These are phyloP conservation scores for Nothobranchius kuhntae DNA, from an alignment of 2,113 vertebrate genomes.

Conservation along the genomic window DNA sequence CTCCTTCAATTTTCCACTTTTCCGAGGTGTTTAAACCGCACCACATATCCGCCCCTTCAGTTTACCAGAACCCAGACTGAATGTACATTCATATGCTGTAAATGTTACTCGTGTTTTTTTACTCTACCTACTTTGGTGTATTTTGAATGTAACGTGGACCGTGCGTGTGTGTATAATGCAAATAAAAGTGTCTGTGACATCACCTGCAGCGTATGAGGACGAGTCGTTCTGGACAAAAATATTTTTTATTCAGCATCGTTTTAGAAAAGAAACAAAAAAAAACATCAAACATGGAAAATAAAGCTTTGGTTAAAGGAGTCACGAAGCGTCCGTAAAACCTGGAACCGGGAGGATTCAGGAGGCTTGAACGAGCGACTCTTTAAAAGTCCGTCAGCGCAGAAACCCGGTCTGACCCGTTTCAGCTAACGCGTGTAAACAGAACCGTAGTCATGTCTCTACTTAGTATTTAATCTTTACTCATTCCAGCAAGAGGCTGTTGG, in stretches of 20 bases:
- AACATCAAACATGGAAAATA: slow-evolving; percentile 23
- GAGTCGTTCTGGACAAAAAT: slow-evolving; percentile 15
- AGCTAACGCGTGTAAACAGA: neutral
- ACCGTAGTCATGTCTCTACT: no score
- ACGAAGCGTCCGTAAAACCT: neutral
- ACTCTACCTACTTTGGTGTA: slow-evolving; percentile 26
- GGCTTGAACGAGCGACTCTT: neutral
- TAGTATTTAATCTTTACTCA: neutral
- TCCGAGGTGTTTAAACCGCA: no score
- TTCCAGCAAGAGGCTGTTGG: neutral
- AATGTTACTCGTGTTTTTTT: slow-evolving; percentile 13
- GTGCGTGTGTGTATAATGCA: slow-evolving; percentile 68
- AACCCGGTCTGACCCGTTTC: neutral
- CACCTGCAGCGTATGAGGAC: neutral
- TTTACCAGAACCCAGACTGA: slow-evolving; percentile 12
- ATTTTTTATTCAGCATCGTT: slow-evolving; percentile 43
- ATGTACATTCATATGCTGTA: slow-evolving; percentile 34
- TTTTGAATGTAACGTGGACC: slow-evolving; percentile 66
- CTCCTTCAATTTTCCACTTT: no score
- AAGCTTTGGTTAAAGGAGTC: slow-evolving; percentile 9
- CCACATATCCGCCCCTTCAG: neutral
- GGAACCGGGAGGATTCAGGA: neutral
- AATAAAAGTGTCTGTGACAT: slow-evolving; percentile 69
- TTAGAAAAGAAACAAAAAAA: slow-evolving; percentile 37
- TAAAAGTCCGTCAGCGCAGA: no score